Conservation (phyloP, 2,797 vertebrate genomes). For the Phoeniculus purpureus region DNA sequence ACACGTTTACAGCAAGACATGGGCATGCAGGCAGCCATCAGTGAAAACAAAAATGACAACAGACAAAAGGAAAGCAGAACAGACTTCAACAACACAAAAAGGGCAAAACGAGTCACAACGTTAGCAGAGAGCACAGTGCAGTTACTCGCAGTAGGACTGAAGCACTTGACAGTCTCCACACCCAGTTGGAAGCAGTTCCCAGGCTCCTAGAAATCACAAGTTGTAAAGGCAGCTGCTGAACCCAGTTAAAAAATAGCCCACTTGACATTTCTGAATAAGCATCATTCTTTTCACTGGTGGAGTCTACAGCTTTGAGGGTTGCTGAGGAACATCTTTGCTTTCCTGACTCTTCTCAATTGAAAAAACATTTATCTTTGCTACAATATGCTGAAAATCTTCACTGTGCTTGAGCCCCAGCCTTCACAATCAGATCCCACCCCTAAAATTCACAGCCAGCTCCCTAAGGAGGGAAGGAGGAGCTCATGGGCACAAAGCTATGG, state of each 20-base stretch:
- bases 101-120: neutral
- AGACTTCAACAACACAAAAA: neutral
- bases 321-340: slow-evolving; percentile 35
- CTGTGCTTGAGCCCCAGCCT: neutral
- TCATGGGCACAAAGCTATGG: neutral
- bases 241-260: neutral
- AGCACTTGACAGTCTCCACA: neutral
- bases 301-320: neutral
- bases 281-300: neutral
- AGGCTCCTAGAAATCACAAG: rapidly evolving
- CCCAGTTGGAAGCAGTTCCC: neutral
- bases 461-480: neutral
- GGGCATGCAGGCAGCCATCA: neutral
- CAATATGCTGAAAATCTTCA: neutral
- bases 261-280: neutral
- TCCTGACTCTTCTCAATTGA: neutral
- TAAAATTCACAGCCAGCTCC: neutral
- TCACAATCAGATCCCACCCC: neutral
- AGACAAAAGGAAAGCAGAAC: neutral
- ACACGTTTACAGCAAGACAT: neutral
- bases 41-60: neutral
- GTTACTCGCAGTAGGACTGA: neutral
- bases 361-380: neutral
- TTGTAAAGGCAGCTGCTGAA: neutral
- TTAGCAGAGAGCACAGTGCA: neutral